Base-by-base conservation (phyloP, 2,797 vertebrate species). In the Sebastolobus alascanus region DNA sequence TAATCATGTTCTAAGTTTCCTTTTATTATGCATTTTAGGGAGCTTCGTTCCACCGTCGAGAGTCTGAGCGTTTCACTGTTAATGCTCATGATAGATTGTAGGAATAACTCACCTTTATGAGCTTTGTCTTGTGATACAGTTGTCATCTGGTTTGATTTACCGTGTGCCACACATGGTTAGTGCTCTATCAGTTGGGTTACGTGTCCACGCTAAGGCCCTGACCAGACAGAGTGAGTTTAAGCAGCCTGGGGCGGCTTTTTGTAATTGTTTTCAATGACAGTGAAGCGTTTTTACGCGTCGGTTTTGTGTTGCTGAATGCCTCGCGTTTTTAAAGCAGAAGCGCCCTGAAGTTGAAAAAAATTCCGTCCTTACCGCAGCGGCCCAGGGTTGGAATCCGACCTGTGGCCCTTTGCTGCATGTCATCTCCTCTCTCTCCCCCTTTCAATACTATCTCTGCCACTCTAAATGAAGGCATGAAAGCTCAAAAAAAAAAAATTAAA, bases 1-100 rank as follows among this genome's bases (percentile, higher is more conserved):
- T 83, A 85, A 82, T 89, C 68, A 82, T 68, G 78, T 86, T 88
- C 83, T 79, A 80, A 77, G 61, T 85, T 88, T 80, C 37, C 54
- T 82, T 89, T 87, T 65, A 67, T 71, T 37, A 20, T 61, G 46
- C 71, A 64, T 86, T 84, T 82, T 70, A 59, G 64, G 66, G 84
- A 68, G 58, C 59, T 79, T 78, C 0, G 6, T 7, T 82, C 46
- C 73, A 77, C 18, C 27, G 71, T 50, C 6, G 14, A 71, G 5
- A 35, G 58, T 40, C 13, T 33, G 13, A 60, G 64, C 72, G 40
- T 85, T 81, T 82, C 29, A 54, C 63, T 33, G 22, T 75, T 67
- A 77, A 63, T 69, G 33, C 7, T 18, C 6, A 8, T 70, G 56
- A 87, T 84, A 61, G 65, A 71, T 16, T 70, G 73, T 7, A 67